Evolutionary conservation across 2,797 vertebrate genomes (phyloP).

Genomic region (Cichlasoma orientale): DNA sequence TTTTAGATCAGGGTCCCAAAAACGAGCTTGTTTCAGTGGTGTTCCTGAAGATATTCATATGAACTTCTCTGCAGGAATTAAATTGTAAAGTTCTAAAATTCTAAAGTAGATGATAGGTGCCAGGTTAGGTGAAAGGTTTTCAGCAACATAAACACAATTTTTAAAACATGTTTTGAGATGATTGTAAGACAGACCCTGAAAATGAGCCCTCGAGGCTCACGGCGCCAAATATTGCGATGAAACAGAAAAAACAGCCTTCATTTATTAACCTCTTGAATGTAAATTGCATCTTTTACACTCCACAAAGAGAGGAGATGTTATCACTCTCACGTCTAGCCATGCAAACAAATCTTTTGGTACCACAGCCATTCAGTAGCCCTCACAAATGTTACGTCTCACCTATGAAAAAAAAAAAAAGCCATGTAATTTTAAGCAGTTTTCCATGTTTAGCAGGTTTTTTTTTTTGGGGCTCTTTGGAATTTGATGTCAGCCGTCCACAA

Average conservation of each 20-base stretch:
- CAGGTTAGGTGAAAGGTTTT: too few relatives aligned
- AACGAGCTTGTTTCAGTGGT: not conserved
- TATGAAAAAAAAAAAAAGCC: not conserved
- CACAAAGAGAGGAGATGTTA: constrained; percentile 1
- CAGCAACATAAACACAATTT: not conserved
- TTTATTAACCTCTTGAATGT: constrained; percentile 60
- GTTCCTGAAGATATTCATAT: not conserved
- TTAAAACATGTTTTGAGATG: not conserved
- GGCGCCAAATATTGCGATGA: constrained; percentile 7
- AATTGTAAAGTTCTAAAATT: not conserved
- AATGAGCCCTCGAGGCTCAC: not conserved
- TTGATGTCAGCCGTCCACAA: constrained; percentile 57
- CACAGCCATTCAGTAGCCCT: not conserved
- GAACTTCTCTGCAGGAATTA: not conserved
- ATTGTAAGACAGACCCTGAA: constrained; percentile 1
- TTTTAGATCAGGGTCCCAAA: constrained; percentile 11
- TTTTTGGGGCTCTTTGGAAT: constrained; percentile 22
- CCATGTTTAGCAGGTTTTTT: constrained; percentile 28
- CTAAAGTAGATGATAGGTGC: not conserved
- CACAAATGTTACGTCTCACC: not conserved
- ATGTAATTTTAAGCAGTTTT: constrained; percentile 21
- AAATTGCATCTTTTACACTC: constrained; percentile 25
- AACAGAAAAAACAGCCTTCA: constrained; percentile 15
- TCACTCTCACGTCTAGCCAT: not conserved
- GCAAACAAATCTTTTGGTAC: not conserved